phyloP scores from a whole-genome alignment of 1,140 invertebrate species.

The Andricus grossulariae region DNA sequence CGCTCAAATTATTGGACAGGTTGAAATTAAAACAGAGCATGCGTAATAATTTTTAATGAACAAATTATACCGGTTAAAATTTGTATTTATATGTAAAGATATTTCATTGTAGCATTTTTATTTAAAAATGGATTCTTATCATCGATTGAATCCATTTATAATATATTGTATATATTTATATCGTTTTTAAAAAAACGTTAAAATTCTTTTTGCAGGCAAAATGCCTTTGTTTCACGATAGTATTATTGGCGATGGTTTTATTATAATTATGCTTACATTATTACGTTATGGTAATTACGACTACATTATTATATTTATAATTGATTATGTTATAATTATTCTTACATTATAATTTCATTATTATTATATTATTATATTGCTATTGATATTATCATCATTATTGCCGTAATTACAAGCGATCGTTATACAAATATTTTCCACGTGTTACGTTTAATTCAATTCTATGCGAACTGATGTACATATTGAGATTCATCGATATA shows the following conservation, averaged over 20 bases:
- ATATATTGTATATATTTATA: not conserved
- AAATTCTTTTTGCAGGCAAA: not conserved
- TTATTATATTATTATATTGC: not conserved
- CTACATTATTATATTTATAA: not conserved
- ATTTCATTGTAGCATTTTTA: too few species aligned
- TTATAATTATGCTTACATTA: not conserved
- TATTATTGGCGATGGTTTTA: conserved; percentile 20
- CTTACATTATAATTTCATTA: not conserved
- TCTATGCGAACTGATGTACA: not conserved
- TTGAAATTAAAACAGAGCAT: too few species aligned
- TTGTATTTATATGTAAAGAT: too few species aligned
- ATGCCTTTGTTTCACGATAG: not conserved
- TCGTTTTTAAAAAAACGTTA: not conserved
- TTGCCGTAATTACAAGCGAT: not conserved
- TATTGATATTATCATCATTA: not conserved
- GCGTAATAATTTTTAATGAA: too few species aligned
- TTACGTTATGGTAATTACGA: not conserved
- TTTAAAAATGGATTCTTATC: not conserved
- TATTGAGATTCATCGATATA: not conserved
- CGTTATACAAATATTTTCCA: not conserved
- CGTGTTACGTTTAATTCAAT: not conserved
- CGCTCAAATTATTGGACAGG: too few species aligned
- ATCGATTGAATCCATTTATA: not conserved
- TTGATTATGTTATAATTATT: not conserved
- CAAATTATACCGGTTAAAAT: too few species aligned